These are phyloP conservation scores for Andinoacara biseriatus DNA, from an alignment of 2,113 vertebrate genomes.

Conservation along the genomic window DNA sequence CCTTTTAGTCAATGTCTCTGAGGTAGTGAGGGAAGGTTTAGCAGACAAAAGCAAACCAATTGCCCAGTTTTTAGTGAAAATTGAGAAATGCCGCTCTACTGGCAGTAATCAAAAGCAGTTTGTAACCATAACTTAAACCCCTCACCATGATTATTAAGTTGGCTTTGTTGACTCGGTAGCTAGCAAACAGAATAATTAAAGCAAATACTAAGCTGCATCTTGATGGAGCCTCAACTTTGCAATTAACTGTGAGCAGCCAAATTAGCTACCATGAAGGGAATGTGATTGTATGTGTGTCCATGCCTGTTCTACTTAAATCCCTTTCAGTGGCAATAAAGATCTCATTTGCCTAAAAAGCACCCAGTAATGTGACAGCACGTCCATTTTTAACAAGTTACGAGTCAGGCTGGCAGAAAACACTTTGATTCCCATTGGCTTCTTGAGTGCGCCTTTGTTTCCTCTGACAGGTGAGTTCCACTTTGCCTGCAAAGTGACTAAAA, in stretches of 20 bases:
- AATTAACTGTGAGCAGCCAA: not conserved
- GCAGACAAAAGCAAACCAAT: not conserved
- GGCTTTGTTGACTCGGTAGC: not conserved
- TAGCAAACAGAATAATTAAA: not conserved
- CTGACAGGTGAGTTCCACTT: not conserved
- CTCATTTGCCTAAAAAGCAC: not conserved
- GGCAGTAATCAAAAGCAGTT: accelerated
- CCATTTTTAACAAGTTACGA: not conserved
- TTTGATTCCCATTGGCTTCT: not conserved
- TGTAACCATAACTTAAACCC: not conserved
- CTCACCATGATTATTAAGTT: not conserved
- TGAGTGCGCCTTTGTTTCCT: constrained; percentile 11
- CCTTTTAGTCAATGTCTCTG: not conserved
- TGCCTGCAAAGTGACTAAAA: not conserved
- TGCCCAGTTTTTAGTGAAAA: not conserved
- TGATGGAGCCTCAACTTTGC: not conserved
- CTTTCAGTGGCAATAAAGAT: not conserved
- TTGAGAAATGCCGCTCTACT: no score
- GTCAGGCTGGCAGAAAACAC: not conserved
- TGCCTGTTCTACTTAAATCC: not conserved
- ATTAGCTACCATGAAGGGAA: not conserved
- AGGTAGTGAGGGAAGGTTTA: not conserved
- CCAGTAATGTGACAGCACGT: not conserved
- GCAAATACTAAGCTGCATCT: not conserved
- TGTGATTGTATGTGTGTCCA: not conserved